Evolutionary conservation across 1,140 invertebrate species (phyloP).

Genomic region (Galleria mellonella): DNA sequence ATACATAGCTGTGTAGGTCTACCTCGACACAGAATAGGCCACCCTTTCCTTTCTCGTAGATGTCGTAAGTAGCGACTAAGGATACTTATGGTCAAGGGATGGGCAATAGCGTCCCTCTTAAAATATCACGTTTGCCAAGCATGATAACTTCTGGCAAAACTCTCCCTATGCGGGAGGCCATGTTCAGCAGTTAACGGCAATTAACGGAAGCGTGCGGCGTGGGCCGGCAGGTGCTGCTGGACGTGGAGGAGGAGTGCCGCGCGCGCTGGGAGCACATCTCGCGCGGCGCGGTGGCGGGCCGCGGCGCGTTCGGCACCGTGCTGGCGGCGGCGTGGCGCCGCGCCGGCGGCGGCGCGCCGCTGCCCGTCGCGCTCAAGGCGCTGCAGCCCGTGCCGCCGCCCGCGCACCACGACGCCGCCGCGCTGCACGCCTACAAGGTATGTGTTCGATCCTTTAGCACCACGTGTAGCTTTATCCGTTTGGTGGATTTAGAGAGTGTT

Average conservation of each 20-base stretch:
- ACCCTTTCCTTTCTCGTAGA: too few relatives aligned
- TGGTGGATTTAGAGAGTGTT: too few relatives aligned
- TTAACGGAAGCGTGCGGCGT: neutral
- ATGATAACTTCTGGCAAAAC: too few relatives aligned
- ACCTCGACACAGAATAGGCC: too few relatives aligned
- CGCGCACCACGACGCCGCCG: slow-evolving; percentile 81
- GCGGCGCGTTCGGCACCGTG: slow-evolving; percentile 98
- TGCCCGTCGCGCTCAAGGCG: slow-evolving; percentile 95
- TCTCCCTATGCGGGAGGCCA: too few relatives aligned
- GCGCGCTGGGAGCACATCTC: slow-evolving; percentile 87
- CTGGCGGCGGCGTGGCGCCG: slow-evolving; percentile 85
- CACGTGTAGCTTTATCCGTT: neutral
- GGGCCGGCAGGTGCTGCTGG: slow-evolving; percentile 84
- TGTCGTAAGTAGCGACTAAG: too few relatives aligned
- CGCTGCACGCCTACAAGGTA: slow-evolving; percentile 87
- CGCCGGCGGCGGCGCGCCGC: slow-evolving; percentile 72
- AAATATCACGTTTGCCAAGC: too few relatives aligned
- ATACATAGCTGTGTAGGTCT: too few relatives aligned
- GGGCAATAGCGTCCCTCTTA: too few relatives aligned
- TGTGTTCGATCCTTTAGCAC: neutral
- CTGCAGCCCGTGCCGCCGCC: slow-evolving; percentile 94
- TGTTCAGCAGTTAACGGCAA: too few relatives aligned
- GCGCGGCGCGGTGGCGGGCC: slow-evolving; percentile 88
- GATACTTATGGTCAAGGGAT: too few relatives aligned
- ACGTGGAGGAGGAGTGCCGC: slow-evolving; percentile 86